phyloP scores from a whole-genome alignment of 2,888 invertebrate species.

The Stenichneumon culpator region DNA sequence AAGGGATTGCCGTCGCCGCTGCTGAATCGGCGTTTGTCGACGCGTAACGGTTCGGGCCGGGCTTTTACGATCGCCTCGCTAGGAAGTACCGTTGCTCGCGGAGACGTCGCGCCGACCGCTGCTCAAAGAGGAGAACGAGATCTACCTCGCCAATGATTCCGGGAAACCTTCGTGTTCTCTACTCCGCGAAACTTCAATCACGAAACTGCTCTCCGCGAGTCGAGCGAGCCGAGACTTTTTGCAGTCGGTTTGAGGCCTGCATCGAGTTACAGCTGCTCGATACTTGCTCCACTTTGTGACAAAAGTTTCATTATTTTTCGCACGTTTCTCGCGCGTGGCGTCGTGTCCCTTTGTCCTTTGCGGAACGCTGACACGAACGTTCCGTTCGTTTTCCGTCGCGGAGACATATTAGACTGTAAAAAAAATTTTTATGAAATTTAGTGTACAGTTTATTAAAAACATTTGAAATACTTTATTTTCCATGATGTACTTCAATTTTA shows the following conservation, averaged over 20 bases:
- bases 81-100: constrained; percentile 62
- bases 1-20: constrained; percentile 8
- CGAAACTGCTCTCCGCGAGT: constrained; percentile 4
- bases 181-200: neutral
- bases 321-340: neutral
- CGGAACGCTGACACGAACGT: neutral
- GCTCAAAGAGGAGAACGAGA: constrained; percentile 39
- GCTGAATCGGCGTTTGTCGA: constrained; percentile 57
- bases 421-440: too few relatives aligned
- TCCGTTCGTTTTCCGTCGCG: neutral
- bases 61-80: constrained; percentile 61
- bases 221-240: too few relatives aligned
- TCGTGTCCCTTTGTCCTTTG: neutral
- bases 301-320: neutral
- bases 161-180: constrained; percentile 24
- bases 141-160: constrained; percentile 45
- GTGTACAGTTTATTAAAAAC: too few relatives aligned
- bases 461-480: too few relatives aligned
- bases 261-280: too few relatives aligned
- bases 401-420: too few relatives aligned
- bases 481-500: too few relatives aligned
- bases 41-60: constrained; percentile 62
- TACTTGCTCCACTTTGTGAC: too few relatives aligned
- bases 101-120: constrained; percentile 47
- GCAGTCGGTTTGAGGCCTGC: too few relatives aligned